Percentiles rank a stretch among this genome's conserved stretches.
Evolutionary conservation across 2,888 invertebrate genomes (phyloP).

Genomic region (Conus canariensis): DNA sequence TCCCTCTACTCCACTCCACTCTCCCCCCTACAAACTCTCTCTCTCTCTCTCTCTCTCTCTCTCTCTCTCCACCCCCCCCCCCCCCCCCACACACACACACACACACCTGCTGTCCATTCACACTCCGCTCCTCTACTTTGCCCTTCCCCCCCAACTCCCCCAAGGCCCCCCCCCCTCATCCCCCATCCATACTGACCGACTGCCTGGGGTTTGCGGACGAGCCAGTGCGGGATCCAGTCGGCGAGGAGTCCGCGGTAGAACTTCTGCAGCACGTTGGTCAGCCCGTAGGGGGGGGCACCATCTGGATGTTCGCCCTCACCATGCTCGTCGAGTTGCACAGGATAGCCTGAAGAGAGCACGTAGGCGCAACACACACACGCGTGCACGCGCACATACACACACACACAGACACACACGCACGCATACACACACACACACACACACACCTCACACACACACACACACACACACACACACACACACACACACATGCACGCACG

Average conservation of each 20-base stretch:
- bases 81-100: no score
- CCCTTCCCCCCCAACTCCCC: no score
- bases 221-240: conserved; percentile 46
- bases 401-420: not conserved
- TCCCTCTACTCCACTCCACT: no score
- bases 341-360: conserved; percentile 51
- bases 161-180: not conserved
- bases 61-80: no score
- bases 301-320: conserved; percentile 52
- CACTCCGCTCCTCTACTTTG: not conserved
- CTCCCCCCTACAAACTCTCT: no score
- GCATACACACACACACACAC: not conserved
- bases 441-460: not conserved
- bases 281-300: conserved; percentile 50
- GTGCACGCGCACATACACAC: not conserved
- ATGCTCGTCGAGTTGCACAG: conserved; percentile 63
- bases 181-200: not conserved
- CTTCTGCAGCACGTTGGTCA: conserved; percentile 45
- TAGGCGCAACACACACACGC: not conserved
- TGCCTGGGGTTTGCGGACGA: not conserved
- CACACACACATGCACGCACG: conserved; percentile 3
- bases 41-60: no score
- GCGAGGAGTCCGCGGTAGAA: conserved; percentile 42
- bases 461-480: not conserved
- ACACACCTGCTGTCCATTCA: no score